Percentiles rank a stretch among this genome's conserved stretches.
Conservation (phyloP, 1,140 invertebrate genomes). For the Calephelis nemesis region DNA sequence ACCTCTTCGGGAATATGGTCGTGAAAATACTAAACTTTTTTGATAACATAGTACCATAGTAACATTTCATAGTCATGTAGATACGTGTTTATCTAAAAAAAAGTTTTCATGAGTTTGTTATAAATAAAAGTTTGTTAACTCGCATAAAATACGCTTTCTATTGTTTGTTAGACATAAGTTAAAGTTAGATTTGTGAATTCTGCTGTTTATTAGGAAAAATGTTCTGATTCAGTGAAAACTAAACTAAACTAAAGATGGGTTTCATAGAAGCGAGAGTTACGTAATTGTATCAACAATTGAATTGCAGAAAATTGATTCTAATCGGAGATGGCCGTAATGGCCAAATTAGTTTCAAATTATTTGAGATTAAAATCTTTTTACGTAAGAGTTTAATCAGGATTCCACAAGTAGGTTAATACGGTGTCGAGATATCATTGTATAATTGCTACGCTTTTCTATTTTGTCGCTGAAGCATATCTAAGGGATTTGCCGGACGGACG, state of each 20-base stretch:
- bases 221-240: neutral
- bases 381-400: constrained; percentile 14
- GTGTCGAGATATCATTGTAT: neutral
- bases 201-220: too few relatives aligned
- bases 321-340: constrained; percentile 6
- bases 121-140: too few relatives aligned
- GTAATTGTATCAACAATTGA: constrained; percentile 16
- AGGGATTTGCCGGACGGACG: too few relatives aligned
- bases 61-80: too few relatives aligned
- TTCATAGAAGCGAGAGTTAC: neutral
- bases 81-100: too few relatives aligned
- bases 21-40: too few relatives aligned
- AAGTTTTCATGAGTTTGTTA: too few relatives aligned
- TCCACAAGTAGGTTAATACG: neutral
- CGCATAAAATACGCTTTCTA: too few relatives aligned
- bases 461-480: neutral
- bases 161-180: too few relatives aligned
- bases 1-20: too few relatives aligned
- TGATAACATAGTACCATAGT: too few relatives aligned
- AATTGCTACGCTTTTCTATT: neutral
- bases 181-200: too few relatives aligned
- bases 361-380: constrained; percentile 14
- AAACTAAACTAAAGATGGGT: neutral
- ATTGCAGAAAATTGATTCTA: constrained; percentile 17
- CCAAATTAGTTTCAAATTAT: constrained; percentile 13